These are phyloP conservation scores for Probosciger aterrimus DNA, from an alignment of 2,113 vertebrate genomes.

Conservation along the genomic window DNA sequence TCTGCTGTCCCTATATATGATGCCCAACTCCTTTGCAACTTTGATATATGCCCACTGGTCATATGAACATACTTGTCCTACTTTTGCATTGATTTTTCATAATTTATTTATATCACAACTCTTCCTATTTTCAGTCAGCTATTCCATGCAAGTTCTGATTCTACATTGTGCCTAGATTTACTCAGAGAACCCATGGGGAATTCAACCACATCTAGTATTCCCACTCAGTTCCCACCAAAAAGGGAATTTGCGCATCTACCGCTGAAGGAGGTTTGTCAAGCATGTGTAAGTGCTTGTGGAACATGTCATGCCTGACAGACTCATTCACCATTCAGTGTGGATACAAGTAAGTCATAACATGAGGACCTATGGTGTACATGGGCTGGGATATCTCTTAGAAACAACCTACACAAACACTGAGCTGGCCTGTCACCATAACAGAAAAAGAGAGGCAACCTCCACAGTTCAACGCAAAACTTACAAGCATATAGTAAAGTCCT, in stretches of 20 bases:
- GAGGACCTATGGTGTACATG: background rate
- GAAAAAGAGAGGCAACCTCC: background rate
- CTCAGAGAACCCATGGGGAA: background rate
- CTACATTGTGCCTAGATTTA: background rate
- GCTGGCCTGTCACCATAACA: background rate
- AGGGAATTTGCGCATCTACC: background rate
- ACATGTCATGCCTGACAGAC: background rate
- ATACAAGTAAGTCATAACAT: background rate
- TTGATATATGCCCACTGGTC: background rate
- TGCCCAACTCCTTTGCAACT: background rate
- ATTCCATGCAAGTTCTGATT: background rate
- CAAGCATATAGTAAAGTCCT: background rate
- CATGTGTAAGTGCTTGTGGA: background rate
- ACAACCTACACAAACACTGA: background rate
- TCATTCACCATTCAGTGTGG: background rate
- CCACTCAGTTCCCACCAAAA: background rate
- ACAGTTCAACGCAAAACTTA: background rate
- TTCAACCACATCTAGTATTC: background rate
- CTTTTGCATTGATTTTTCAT: background rate
- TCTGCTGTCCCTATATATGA: fast-evolving
- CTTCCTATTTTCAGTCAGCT: background rate
- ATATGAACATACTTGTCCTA: background rate
- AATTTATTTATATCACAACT: background rate
- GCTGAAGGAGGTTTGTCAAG: background rate
- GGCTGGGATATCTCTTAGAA: background rate